Base-by-base conservation (phyloP, 23 tunicate genomes). In the Trididemnum clinides region DNA sequence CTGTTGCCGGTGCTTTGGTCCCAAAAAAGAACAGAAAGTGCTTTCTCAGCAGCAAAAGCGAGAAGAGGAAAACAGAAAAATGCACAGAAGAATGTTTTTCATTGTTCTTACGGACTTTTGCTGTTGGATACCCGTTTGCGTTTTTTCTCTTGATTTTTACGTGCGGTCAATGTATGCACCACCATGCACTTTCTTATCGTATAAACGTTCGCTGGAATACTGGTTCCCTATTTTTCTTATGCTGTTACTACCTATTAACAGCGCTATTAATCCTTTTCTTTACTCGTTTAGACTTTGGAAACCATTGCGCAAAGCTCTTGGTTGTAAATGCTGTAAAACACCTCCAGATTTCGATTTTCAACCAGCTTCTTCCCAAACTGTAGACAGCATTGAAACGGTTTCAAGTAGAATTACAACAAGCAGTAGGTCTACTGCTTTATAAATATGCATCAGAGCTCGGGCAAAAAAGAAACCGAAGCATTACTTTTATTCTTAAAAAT, bases 51-150 rank as follows among this genome's bases (percentile, higher is more conserved):
- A 64, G 62, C 44, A 34, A 22, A 30, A 21, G 28, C 36, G 86
- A 39, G 59, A 38, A 35, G 18, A 4, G 15, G 80, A 74, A 22
- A 39, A 74, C 37, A 39, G 29, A 22, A 35, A 37, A 74, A 74
- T 74, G 80, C 80, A 74, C 25, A 57, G 80, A n/a, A 23, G 80
- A 35, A 37, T 74, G 80, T 74, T 74, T 25, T 74, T 35, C 58
- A 74, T 74, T 27, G 80, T 74, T 18, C 22, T 74, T 5, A 37
- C 80, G 4, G 80, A 74, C 58, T 74, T 74, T 74, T 39, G 57
- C 28, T 74, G 80, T 22, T 74, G 80, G 80, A 39, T 74, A 6
- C 80, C 80, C 1, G 21, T 74, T 3, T 37, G 30, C 1, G 2
- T 39, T 18, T 5, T 74, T 2, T 20, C 80, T 6, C 27, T 74